Conservation (phyloP, 2,797 vertebrate genomes). For the Xyrichtys novacula region DNA sequence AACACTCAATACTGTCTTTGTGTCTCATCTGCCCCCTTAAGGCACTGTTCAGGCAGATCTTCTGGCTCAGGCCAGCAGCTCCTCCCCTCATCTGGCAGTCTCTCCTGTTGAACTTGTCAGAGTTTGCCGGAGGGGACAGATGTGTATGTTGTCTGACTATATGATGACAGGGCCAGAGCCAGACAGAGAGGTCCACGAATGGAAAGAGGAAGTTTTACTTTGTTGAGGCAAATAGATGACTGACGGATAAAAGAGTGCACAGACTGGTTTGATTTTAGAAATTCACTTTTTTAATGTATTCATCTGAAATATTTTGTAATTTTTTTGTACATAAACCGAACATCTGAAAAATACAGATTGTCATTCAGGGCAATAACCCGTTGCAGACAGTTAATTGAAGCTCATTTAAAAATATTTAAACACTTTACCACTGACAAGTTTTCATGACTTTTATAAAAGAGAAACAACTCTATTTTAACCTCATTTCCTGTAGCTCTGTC, state of each 20-base stretch:
- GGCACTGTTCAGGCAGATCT: conserved; percentile 53
- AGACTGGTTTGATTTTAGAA: background rate
- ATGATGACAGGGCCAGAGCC: conserved; percentile 52
- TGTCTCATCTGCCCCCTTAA: conserved; percentile 68
- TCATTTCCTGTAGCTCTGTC: too few species aligned
- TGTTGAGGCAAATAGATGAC: conserved; percentile 20
- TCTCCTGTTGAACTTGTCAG: conserved; percentile 70
- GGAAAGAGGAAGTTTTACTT: conserved; percentile 28
- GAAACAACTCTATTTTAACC: too few species aligned
- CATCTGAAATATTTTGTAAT: too few species aligned
- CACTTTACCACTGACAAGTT: too few species aligned
- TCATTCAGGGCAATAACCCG: too few species aligned
- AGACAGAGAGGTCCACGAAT: conserved; percentile 31
- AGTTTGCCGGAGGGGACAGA: conserved; percentile 70
- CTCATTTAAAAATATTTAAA: too few species aligned
- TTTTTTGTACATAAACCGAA: too few species aligned
- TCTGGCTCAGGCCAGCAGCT: conserved; percentile 51
- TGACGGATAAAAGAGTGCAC: background rate
- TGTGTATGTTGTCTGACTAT: conserved; percentile 59
- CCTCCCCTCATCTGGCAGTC: conserved; percentile 59
- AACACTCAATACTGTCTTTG: conserved; percentile 51
- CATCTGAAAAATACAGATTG: too few species aligned
- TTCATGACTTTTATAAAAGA: too few species aligned
- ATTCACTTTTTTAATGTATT: too few species aligned
- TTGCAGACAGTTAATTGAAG: too few species aligned